Conservation (phyloP, 2,888 invertebrate genomes). For the Mesochorus sp. region DNA sequence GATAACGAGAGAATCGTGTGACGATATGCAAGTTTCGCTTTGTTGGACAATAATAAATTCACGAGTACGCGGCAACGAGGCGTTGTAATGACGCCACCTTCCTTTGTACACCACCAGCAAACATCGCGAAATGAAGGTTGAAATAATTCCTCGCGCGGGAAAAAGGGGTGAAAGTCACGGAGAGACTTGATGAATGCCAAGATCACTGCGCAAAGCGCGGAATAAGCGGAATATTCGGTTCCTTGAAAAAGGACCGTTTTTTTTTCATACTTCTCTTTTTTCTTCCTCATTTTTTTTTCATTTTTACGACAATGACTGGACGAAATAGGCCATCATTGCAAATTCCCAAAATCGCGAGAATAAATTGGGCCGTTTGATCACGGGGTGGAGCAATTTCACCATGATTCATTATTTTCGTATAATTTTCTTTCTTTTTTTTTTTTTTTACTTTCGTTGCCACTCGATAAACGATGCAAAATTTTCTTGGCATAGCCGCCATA, state of each 20-base stretch:
- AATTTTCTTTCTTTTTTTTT: background rate
- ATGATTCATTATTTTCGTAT: background rate
- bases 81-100: slow-evolving; percentile 69
- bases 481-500: slow-evolving; percentile 47
- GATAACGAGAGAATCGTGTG: slow-evolving; percentile 25
- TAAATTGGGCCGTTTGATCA: slow-evolving; percentile 59
- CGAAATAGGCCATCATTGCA: slow-evolving; percentile 5
- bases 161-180: slow-evolving; percentile 26
- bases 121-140: slow-evolving; percentile 37
- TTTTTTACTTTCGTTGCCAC: background rate
- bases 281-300: no score
- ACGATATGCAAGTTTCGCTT: slow-evolving; percentile 59
- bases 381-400: background rate
- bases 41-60: slow-evolving; percentile 69
- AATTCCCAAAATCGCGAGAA: slow-evolving; percentile 36
- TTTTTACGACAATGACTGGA: slow-evolving; percentile 40
- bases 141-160: slow-evolving; percentile 47
- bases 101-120: slow-evolving; percentile 43
- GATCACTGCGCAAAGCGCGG: slow-evolving; percentile 28
- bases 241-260: no score
- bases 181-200: slow-evolving; percentile 43
- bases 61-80: slow-evolving; percentile 62
- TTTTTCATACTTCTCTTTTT: no score
- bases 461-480: slow-evolving; percentile 36
- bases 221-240: background rate